Evolutionary conservation across 2,797 vertebrate species (phyloP).

Genomic region (Molossus molossus): DNA sequence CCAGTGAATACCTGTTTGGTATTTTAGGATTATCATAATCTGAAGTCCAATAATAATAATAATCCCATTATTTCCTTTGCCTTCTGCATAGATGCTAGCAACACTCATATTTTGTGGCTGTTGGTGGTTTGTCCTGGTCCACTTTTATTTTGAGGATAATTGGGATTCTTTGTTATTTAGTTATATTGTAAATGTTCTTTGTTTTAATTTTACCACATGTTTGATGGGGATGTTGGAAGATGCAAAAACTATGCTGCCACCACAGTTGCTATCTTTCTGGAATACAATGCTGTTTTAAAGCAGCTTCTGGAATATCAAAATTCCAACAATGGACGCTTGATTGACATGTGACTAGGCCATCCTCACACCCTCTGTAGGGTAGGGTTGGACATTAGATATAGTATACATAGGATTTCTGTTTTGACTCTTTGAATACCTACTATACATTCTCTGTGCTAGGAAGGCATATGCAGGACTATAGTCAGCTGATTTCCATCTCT

Average conservation of each 20-base stretch:
- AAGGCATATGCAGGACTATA: neutral
- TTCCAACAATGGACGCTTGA: neutral
- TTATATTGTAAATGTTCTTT: conserved; percentile 15
- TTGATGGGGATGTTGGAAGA: conserved; percentile 51
- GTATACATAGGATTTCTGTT: neutral
- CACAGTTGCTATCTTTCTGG: neutral
- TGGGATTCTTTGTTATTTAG: neutral
- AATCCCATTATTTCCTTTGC: neutral
- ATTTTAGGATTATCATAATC: neutral
- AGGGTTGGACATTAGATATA: neutral
- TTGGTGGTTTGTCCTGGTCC: neutral
- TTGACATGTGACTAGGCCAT: neutral
- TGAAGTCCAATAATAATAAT: neutral
- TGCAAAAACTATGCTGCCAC: neutral
- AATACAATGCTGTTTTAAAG: neutral
- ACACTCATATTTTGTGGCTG: neutral
- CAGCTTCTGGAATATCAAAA: neutral
- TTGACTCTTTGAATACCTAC: neutral
- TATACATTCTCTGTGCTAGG: neutral
- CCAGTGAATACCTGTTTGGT: neutral
- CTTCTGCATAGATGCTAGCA: neutral
- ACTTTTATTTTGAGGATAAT: conserved; percentile 56
- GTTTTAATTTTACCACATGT: conserved; percentile 49
- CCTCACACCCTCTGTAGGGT: neutral
- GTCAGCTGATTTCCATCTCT: conserved; percentile 26